These are phyloP conservation scores for Dicranocentrus wangi DNA, from an alignment of 2,888 invertebrate species.

Conservation along the genomic window DNA sequence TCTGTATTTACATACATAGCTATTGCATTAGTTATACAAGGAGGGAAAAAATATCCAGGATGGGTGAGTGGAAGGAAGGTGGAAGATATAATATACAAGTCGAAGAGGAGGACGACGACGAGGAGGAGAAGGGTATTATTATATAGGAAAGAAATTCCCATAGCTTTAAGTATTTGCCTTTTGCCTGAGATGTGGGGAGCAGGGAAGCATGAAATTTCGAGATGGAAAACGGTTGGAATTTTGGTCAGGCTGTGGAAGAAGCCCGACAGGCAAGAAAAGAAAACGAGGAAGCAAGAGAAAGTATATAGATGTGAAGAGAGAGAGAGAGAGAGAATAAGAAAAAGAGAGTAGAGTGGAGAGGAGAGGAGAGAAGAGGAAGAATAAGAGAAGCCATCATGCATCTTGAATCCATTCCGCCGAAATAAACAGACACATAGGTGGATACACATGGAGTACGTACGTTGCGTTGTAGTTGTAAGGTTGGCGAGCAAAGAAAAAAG, in stretches of 20 bases:
- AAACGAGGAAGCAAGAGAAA: constrained; percentile 35
- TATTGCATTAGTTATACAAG: background rate
- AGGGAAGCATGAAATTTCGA: constrained; percentile 60
- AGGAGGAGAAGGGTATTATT: constrained; percentile 11
- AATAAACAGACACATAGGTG: constrained; percentile 36
- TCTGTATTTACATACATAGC: background rate
- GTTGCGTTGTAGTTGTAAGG: background rate
- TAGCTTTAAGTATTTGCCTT: constrained; percentile 41
- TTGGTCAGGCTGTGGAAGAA: constrained; percentile 41
- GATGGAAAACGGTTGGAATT: constrained; percentile 54
- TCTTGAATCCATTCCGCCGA: constrained; percentile 39
- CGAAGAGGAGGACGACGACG: no score
- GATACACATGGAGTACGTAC: background rate
- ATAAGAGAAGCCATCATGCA: constrained; percentile 22
- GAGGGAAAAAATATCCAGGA: background rate
- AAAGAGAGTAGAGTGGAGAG: background rate
- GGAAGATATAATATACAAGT: background rate
- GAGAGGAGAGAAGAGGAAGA: constrained; percentile 1
- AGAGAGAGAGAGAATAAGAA: background rate
- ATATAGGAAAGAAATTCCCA: constrained; percentile 31
- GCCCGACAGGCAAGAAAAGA: constrained; percentile 47
- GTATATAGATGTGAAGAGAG: constrained; percentile 8
- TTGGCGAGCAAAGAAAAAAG: constrained; percentile 11
- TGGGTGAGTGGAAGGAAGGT: background rate
- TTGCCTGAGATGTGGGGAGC: constrained; percentile 41